Evolutionary conservation across 2,113 vertebrate genomes (phyloP).

Genomic region (Orycteropus afer): DNA sequence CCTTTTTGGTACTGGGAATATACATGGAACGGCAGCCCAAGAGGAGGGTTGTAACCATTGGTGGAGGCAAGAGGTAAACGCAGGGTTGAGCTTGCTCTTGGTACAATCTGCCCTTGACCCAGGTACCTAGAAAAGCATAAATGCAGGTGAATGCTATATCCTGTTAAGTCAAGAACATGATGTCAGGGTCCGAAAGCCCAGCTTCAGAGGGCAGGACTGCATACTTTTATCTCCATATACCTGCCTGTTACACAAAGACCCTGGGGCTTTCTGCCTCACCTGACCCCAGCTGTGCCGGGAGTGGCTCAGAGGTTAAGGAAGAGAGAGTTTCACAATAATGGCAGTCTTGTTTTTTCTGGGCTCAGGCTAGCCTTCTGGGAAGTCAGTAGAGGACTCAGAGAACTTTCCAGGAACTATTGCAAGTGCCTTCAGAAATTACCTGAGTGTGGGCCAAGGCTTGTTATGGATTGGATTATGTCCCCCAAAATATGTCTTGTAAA

Average conservation of each 20-base stretch:
- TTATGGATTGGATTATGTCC: not conserved
- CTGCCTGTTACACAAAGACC: not conserved
- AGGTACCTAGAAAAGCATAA: rapidly evolving
- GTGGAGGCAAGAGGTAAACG: not conserved
- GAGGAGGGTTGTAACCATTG: not conserved
- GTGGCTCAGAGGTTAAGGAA: not conserved
- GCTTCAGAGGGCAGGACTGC: not conserved
- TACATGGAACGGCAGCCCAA: rapidly evolving
- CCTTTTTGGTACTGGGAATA: not conserved
- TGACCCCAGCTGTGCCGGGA: rapidly evolving
- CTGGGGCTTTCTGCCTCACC: not conserved
- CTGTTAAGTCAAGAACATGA: not conserved
- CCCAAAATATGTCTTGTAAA: not conserved
- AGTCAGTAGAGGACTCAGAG: not conserved
- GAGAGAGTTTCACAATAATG: not conserved
- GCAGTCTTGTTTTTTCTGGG: not conserved
- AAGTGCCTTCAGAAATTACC: not conserved
- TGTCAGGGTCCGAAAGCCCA: not conserved
- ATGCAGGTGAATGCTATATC: not conserved
- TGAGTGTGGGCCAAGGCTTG: not conserved
- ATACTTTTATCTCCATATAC: rapidly evolving
- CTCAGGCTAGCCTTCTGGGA: not conserved
- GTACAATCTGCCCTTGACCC: rapidly evolving
- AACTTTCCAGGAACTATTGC: not conserved
- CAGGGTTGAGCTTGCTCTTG: not conserved